Conservation (phyloP, 1,140 invertebrate genomes). For the Ceratoteleas bidentatus region DNA sequence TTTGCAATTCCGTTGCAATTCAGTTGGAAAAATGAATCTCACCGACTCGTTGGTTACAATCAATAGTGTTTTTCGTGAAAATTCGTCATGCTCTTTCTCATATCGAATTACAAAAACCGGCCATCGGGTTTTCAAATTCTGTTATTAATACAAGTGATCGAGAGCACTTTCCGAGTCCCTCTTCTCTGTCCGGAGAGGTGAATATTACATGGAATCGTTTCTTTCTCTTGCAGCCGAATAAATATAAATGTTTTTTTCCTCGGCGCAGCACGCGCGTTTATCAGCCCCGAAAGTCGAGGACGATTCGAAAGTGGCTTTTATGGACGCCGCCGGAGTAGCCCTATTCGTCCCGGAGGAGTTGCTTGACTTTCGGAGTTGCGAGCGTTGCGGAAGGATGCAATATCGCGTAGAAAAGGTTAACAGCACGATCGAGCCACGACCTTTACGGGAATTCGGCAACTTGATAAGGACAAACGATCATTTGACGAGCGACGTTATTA, state of each 20-base stretch:
- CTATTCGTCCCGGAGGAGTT: constrained; percentile 53
- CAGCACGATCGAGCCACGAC: constrained; percentile 18
- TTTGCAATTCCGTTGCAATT: too few species aligned
- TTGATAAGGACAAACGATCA: constrained; percentile 43
- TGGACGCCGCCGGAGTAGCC: constrained; percentile 36
- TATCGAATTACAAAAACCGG: too few species aligned
- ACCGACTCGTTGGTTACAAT: too few species aligned
- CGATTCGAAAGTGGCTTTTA: constrained; percentile 53
- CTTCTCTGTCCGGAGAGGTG: too few species aligned
- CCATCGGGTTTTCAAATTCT: too few species aligned
- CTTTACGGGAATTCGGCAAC: constrained; percentile 34
- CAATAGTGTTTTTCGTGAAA: too few species aligned
- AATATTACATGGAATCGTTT: background rate
- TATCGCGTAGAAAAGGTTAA: constrained; percentile 52
- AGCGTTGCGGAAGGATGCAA: constrained; percentile 25
- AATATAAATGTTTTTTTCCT: constrained; percentile 27
- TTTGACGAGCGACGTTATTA: constrained; percentile 40
- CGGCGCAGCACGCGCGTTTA: constrained; percentile 6
- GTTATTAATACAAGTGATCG: too few species aligned
- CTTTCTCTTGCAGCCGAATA: constrained; percentile 13
- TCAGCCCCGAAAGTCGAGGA: constrained; percentile 26
- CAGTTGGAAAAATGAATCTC: too few species aligned
- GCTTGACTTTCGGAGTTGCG: constrained; percentile 30
- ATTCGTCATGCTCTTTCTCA: too few species aligned
- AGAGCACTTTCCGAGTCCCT: too few species aligned